Conservation (phyloP, 1,140 invertebrate genomes). For the Colletes gigas region DNA sequence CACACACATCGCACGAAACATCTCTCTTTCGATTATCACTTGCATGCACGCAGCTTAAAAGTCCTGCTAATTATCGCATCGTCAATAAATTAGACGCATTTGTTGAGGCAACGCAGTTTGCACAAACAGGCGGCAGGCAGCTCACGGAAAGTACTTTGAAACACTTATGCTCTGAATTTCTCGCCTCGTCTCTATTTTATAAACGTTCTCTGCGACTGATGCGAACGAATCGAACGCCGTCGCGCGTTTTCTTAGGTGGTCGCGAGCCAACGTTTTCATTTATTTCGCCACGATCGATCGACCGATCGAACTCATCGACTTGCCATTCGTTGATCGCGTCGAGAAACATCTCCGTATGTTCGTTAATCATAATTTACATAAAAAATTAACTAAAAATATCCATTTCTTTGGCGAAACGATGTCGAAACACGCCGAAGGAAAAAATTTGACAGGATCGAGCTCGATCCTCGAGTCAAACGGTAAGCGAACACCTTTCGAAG, state of each 20-base stretch:
- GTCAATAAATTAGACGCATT: conserved; percentile 72
- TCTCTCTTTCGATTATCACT: conserved; percentile 22
- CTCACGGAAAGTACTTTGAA: conserved; percentile 52
- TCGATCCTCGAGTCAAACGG: not conserved
- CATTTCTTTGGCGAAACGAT: too few species aligned
- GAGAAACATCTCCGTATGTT: not conserved
- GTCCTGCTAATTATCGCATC: conserved; percentile 59
- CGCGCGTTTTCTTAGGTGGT: conserved; percentile 5
- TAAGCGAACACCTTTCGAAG: not conserved
- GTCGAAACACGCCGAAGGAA: not conserved
- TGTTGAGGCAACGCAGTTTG: conserved; percentile 69
- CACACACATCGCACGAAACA: not conserved
- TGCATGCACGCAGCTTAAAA: conserved; percentile 47
- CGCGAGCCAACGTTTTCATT: not conserved
- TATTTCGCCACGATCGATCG: conserved; percentile 43
- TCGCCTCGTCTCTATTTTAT: not conserved
- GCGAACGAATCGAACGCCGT: conserved; percentile 28
- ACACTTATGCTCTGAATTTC: conserved; percentile 19
- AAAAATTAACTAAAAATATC: not conserved
- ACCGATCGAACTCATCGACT: conserved; percentile 14
- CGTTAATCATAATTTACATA: not conserved
- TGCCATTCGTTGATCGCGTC: not conserved
- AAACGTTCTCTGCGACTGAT: conserved; percentile 16
- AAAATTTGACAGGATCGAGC: not conserved
- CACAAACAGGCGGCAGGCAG: conserved; percentile 65